Base-by-base conservation (phyloP, 2,797 vertebrate species). In the Graptemys geographica region DNA sequence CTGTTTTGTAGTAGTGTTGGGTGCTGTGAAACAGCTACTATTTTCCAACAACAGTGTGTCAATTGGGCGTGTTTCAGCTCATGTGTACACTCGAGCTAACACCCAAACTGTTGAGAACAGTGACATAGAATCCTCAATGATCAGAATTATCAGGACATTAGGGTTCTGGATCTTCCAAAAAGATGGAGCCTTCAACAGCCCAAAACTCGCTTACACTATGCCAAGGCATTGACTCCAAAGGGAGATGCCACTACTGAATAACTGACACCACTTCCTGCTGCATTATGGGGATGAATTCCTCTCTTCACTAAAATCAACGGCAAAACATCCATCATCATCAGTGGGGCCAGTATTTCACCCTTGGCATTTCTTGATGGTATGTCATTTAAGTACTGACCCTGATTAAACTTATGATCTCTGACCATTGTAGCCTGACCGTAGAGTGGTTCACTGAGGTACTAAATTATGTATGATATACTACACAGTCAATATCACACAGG, bases 361-460 rank as follows among this genome's bases (percentile, higher is more conserved):
- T 0, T n/a, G 90, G 21, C 1, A 0, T 76, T 87, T 96, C 79
- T 84, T 81, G 55, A 25, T 0, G 0, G 8, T 79, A 81, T 93
- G 52, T 81, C 69, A 86, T 88, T 51, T 83, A 62, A 94, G 59
- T 16, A 74, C 41, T 49, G 44, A 10, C 44, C 74, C 44, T 78
- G 44, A 78, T 31, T 78, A 78, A 44, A 78, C 74, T 15, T 78
- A 13, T 78, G 74, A 28, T 47, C 74, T 78, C 44, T 78, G 74
- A 78, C 41, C 25, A 49, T 3, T 78, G 74, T 47, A 78, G 25
- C 44, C 27, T 78, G 74, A 76, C 79, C 72, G 59, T 53, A 56
- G 83, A 95, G 81, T 84, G 79, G 81, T 90, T 93, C 81, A 78
- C n/a, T 47, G 31, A 37, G n/a, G 4, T 56, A 79, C 94, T 41